Evolutionary conservation across 2,113 vertebrate genomes (phyloP), one percentile per base, ranked within the genome.

Genomic region (Gobius niger): DNA sequence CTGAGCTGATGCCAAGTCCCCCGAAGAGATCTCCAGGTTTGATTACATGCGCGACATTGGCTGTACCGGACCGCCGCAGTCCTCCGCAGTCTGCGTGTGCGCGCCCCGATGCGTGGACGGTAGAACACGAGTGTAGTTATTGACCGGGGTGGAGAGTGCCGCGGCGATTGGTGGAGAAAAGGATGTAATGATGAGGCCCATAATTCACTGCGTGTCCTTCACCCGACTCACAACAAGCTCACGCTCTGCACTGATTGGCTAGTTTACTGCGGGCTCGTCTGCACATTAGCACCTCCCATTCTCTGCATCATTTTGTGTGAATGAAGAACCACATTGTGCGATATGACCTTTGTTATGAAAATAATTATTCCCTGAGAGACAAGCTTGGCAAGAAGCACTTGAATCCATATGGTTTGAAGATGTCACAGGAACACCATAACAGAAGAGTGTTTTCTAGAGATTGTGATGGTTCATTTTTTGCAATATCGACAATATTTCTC

Each of bases 291-390:
- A 82, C 83, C 87, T 86, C 87, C 82, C 72, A 61, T 68, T 69
- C 24, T 44, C 77, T 85, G 85, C 84, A 75, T 88, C 81, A 81
- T 70, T 57, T 74, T 83, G 50, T 86, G 63, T 87, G 88, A 85
- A 86, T 87, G 84, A 85, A 80, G 47, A 1, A 70, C 1, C 7
- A 6, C 18, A 34, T 34, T 34, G 24, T 34, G 24, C 24, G 24
- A 34, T 34, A 34, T 34, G 24, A 34, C 24, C 24, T 34, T 34
- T 34, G 24, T 34, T 34, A 34, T 34, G 24, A 34, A 34, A 34
- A 34, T 34, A 34, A 34, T 34, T 34, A 34, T 34, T 34, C 24
- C 24, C 5, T 2, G 24, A 34, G 24, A 34, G 3, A 34, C 24
- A 4, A 34, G 5, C 24, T 34, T 3, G 24, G 24, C 24, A 4